Evolutionary conservation across 2,113 vertebrate genomes (phyloP), one percentile per base, ranked within the genome.

Genomic region (Semicossyphus pulcher): DNA sequence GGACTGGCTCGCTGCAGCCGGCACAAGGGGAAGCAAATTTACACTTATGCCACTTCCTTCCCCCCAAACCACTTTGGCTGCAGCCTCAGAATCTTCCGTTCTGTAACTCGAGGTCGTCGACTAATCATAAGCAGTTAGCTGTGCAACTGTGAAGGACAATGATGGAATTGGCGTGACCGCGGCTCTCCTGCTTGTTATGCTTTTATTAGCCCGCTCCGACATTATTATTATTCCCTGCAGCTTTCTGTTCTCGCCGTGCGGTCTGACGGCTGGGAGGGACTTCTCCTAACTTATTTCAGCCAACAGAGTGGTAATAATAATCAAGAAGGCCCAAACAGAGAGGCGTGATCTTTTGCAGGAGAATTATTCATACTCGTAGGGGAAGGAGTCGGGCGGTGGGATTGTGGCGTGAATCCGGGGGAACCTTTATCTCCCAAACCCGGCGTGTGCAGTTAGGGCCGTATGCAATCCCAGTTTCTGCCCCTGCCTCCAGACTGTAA

Each of bases 401-500:
- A 88, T 86, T 81, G 83, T 71, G 86, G 86, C 37, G 31, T 67
- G 70, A 89, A 88, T 92, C 85, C 71, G 34, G 73, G 75, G 79
- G 58, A 87, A 78, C 72, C 81, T 89, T 93, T 93, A 93, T 93
- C 91, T 92, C 60, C 18, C 75, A 53, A 81, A 83, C 73, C 45
- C 83, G 68, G 79, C 86, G 47, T 80, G 80, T 90, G 89, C 85
- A 84, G 83, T 83, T 74, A 89, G 92, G 90, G 84, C 72, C 80
- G 71, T 85, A 83, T 84, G 87, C 87, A 86, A 88, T 88, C 80
- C 81, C 58, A 45, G 48, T 81, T 73, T 84, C 76, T 84, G 82
- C 86, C 86, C 75, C 74, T 72, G 88, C 89, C 90, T 89, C 80
- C 86, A 89, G 83, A 86, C 84, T 89, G 86, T 93, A 93, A 94